phyloP scores from a whole-genome alignment of 2,888 invertebrate genomes.

The Trileptium ribeirensis region DNA sequence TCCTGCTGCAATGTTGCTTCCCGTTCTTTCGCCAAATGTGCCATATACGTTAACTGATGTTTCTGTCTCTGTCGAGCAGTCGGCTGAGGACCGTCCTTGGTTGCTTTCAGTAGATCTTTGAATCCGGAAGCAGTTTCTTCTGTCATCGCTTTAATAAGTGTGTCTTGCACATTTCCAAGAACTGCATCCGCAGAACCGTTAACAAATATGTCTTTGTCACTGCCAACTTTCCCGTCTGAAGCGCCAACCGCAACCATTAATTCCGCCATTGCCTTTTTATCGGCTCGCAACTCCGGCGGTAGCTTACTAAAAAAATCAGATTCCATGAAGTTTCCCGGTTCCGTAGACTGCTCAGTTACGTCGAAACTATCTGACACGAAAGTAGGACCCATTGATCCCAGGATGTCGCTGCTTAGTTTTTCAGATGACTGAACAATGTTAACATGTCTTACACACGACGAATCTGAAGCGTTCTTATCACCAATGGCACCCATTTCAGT shows the following conservation, averaged over 20 bases:
- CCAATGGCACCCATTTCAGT: no score
- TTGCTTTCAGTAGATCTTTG: background rate
- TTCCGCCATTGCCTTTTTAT: background rate
- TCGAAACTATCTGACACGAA: no score
- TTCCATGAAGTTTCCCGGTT: no score
- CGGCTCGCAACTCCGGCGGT: background rate
- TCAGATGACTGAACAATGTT: no score
- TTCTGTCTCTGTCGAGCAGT: background rate
- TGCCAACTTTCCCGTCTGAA: no score
- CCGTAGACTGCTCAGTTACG: no score
- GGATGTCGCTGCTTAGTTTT: no score
- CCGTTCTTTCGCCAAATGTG: constrained; percentile 71
- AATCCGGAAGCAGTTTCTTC: background rate
- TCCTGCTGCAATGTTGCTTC: constrained; percentile 85
- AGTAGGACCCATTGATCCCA: no score
- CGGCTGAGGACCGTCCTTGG: constrained; percentile 16
- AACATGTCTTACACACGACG: no score
- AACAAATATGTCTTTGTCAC: no score
- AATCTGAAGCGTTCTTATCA: no score
- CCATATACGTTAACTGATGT: constrained; percentile 18
- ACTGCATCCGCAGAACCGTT: background rate
- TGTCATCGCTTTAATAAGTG: background rate
- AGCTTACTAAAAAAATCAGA: background rate
- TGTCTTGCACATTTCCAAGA: constrained; percentile 10
- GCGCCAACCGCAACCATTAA: background rate